A percentile compares a stretch with the other conserved stretches of the same genome.
Conservation (phyloP, 2,888 invertebrate species). For the Pyrrhosoma nymphula region DNA sequence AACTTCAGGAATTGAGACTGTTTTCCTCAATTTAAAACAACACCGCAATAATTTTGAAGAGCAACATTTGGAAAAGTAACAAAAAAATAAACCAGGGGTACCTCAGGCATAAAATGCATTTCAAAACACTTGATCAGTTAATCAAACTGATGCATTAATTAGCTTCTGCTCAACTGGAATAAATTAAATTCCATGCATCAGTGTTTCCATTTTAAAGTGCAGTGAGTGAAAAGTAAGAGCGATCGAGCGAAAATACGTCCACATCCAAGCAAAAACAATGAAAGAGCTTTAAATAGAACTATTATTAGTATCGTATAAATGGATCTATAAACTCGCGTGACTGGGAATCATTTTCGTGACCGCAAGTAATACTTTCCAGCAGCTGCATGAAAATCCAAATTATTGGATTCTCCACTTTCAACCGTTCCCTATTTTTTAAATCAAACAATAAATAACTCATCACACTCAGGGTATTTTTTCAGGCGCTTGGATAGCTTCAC, state of each 20-base stretch:
- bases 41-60: neutral
- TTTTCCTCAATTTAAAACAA: neutral
- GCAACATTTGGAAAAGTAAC: neutral
- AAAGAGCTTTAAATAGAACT: neutral
- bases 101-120: neutral
- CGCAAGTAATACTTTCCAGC: neutral
- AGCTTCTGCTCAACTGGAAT: neutral
- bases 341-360: neutral
- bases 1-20: neutral
- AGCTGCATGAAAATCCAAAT: neutral
- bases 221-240: neutral
- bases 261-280: neutral
- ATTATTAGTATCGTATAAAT: neutral
- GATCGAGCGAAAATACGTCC: neutral
- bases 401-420: neutral
- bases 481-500: no score
- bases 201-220: neutral
- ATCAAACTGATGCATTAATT: neutral
- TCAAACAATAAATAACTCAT: neutral
- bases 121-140: neutral
- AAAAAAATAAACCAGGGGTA: neutral
- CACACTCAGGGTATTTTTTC: neutral
- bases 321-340: constrained; percentile 35
- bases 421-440: neutral
- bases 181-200: constrained; percentile 6